phyloP scores from a whole-genome alignment of 2,797 vertebrate genomes.

The Coccyzus lansbergi region DNA sequence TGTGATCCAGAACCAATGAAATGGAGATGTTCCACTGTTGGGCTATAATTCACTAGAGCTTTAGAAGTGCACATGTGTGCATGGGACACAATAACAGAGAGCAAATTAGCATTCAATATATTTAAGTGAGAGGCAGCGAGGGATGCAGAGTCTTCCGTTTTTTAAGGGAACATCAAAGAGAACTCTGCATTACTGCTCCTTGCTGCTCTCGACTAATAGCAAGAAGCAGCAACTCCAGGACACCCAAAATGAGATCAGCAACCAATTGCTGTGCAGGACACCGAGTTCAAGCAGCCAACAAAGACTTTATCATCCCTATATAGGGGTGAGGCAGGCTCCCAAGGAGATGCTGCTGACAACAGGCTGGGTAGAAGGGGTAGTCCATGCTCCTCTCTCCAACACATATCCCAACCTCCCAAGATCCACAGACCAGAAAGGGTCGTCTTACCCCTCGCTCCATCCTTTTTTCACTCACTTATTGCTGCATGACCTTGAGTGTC shows the following conservation, averaged over 20 bases:
- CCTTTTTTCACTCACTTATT: not conserved
- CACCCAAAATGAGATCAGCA: not conserved
- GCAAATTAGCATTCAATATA: not conserved
- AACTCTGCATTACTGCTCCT: not conserved
- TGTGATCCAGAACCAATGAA: not conserved
- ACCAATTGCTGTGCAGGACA: not conserved
- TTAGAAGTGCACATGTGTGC: not conserved
- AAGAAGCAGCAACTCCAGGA: not conserved
- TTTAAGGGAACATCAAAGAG: not conserved
- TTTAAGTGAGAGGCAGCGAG: not conserved
- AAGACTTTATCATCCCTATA: not conserved
- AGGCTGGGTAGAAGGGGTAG: not conserved
- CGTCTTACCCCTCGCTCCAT: not conserved
- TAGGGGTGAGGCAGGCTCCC: not conserved
- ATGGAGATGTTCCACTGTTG: not conserved
- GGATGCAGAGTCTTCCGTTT: not conserved
- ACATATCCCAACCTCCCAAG: rapidly evolving
- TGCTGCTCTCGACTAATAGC: not conserved
- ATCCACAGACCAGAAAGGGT: not conserved
- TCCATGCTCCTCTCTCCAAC: not conserved
- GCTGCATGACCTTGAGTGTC: not conserved
- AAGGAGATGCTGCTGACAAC: not conserved
- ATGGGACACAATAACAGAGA: not conserved
- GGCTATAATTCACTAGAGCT: not conserved
- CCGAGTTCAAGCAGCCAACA: rapidly evolving